phyloP scores from a whole-genome alignment of 2,888 invertebrate species.

The Standfussiana lucernea region DNA sequence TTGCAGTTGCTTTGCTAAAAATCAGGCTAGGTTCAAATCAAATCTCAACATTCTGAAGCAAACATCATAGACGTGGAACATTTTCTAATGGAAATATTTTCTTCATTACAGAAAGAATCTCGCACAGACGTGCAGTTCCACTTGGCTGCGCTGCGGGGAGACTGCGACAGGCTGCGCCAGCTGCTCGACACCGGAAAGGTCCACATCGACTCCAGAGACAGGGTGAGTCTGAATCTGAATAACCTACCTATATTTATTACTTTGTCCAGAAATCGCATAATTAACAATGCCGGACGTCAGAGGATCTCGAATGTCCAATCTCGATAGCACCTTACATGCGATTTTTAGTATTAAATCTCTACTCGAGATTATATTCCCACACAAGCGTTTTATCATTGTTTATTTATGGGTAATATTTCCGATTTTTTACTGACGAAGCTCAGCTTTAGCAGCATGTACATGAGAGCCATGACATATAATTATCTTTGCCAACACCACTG shows the following conservation, averaged over 20 bases:
- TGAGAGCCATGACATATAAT: background rate
- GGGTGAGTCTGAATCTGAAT: conserved; percentile 91
- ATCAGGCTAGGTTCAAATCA: background rate
- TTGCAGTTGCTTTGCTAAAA: background rate
- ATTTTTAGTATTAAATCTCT: background rate
- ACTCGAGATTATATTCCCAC: background rate
- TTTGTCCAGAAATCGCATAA: background rate
- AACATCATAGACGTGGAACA: background rate
- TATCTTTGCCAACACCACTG: background rate
- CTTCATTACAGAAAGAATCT: conserved; percentile 94
- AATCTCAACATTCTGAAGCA: background rate
- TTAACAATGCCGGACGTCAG: background rate
- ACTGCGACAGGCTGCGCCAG: conserved; percentile 93
- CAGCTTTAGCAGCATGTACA: background rate
- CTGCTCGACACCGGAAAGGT: conserved; percentile 98
- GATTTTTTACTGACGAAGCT: background rate
- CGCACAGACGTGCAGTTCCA: conserved; percentile 98
- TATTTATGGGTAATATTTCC: background rate
- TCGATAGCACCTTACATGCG: background rate
- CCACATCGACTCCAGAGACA: conserved; percentile 98
- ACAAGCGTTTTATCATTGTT: background rate
- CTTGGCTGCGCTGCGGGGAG: conserved; percentile 96
- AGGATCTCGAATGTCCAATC: background rate
- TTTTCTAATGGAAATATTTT: background rate
- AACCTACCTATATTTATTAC: background rate